These are phyloP conservation scores for Drosophila quasianomalipes DNA, from an alignment of 2,888 invertebrate genomes.

Conservation along the genomic window DNA sequence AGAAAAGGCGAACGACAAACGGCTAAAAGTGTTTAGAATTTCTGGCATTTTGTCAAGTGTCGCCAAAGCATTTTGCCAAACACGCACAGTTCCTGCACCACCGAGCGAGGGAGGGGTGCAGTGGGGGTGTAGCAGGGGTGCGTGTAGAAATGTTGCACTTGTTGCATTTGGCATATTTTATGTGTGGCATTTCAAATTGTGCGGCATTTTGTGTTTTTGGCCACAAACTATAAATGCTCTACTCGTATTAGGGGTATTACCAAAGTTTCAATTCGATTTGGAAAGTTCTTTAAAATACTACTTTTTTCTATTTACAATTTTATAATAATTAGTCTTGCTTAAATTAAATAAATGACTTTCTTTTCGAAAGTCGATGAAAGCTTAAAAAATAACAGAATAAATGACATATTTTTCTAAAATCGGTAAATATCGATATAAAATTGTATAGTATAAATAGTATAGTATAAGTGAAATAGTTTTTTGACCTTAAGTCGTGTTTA, in stretches of 20 bases:
- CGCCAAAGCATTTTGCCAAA: slow-evolving; percentile 78
- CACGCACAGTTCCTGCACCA: slow-evolving; percentile 38
- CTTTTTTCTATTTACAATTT: neutral
- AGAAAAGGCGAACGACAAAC: slow-evolving; percentile 46
- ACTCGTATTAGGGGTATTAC: slow-evolving; percentile 10
- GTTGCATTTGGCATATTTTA: slow-evolving; percentile 65
- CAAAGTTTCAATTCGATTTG: neutral
- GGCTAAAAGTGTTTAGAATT: slow-evolving; percentile 80
- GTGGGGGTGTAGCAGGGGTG: slow-evolving; percentile 1
- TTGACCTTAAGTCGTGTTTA: neutral
- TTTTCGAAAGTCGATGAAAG: neutral
- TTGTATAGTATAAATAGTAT: neutral
- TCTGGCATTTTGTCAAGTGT: slow-evolving; percentile 84
- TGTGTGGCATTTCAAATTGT: slow-evolving; percentile 68
- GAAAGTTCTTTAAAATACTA: neutral
- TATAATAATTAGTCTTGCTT: neutral
- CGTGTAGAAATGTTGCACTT: slow-evolving; percentile 60
- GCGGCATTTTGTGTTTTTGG: slow-evolving; percentile 54
- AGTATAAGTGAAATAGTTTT: neutral
- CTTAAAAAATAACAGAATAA: neutral
- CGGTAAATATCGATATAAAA: neutral
- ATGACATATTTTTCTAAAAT: neutral
- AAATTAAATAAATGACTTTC: neutral
- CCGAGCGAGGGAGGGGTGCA: neutral
- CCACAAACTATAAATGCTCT: slow-evolving; percentile 12